Conservation (phyloP, 1,140 invertebrate species). For the Platorchestia sp. region DNA sequence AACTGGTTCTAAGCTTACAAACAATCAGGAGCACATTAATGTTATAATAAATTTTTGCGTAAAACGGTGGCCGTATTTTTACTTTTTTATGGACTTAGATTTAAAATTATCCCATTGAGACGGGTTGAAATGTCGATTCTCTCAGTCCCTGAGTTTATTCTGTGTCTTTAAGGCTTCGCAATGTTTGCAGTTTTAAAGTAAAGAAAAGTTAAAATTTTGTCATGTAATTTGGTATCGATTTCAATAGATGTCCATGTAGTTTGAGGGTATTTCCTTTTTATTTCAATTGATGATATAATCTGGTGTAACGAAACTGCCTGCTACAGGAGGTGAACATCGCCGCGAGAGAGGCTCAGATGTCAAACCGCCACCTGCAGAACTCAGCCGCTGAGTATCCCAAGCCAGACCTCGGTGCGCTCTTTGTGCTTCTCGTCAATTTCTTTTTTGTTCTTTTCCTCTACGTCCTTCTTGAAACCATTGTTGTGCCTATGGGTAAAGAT, state of each 20-base stretch:
- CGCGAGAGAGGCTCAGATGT: slow-evolving; percentile 60
- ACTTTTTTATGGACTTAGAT: no score
- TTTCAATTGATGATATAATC: not conserved
- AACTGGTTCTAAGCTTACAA: no score
- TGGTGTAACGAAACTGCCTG: not conserved
- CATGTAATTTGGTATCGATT: not conserved
- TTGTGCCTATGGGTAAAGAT: slow-evolving; percentile 65
- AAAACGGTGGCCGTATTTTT: no score
- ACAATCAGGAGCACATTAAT: no score
- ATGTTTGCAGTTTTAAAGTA: no score
- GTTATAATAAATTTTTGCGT: no score
- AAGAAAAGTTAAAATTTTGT: not conserved
- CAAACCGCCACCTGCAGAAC: slow-evolving; percentile 1
- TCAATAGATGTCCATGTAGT: not conserved
- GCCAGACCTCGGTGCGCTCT: slow-evolving; percentile 83
- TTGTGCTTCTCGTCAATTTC: slow-evolving; percentile 84
- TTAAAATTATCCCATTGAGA: no score
- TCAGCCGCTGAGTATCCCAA: slow-evolving; percentile 70
- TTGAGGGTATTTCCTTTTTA: not conserved
- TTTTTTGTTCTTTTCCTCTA: slow-evolving; percentile 91
- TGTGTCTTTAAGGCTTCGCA: no score
- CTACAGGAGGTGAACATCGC: slow-evolving; percentile 64
- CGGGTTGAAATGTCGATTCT: no score
- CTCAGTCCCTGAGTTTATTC: no score
- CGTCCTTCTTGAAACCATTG: slow-evolving; percentile 87